Evolutionary conservation across 2,888 invertebrate species (phyloP).

Genomic region (Spilosoma lubricipeda): DNA sequence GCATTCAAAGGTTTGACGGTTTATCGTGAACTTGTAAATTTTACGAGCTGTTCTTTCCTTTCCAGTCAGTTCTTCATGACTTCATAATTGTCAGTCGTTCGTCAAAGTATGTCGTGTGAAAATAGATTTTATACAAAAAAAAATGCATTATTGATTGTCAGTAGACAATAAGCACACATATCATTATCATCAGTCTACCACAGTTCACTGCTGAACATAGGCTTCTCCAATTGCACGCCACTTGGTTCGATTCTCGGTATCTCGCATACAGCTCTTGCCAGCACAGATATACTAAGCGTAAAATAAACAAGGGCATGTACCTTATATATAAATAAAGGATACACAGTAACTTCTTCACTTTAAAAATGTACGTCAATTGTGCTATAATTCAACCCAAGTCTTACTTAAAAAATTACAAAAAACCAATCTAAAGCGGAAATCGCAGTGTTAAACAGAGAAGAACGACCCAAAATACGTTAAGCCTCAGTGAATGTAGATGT

Average conservation of each 20-base stretch:
- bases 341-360: neutral
- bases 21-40: no score
- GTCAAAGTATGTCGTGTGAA: neutral
- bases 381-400: neutral
- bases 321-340: no score
- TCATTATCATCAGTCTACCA: no score
- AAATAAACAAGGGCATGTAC: no score
- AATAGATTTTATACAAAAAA: neutral
- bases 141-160: neutral
- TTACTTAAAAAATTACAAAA: neutral
- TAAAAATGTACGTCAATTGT: neutral
- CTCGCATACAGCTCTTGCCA: no score
- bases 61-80: no score
- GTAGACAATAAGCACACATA: neutral
- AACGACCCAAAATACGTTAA: neutral
- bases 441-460: neutral
- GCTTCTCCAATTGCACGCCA: no score
- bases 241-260: no score
- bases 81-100: neutral
- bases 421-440: neutral
- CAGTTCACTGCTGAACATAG: no score
- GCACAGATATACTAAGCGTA: no score
- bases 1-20: no score
- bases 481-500: slow-evolving; percentile 31
- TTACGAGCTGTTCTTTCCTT: no score